Evolutionary conservation across 2,888 invertebrate species (phyloP), one percentile per base, ranked within the genome.

Genomic region (Ectropis crepuscularia): DNA sequence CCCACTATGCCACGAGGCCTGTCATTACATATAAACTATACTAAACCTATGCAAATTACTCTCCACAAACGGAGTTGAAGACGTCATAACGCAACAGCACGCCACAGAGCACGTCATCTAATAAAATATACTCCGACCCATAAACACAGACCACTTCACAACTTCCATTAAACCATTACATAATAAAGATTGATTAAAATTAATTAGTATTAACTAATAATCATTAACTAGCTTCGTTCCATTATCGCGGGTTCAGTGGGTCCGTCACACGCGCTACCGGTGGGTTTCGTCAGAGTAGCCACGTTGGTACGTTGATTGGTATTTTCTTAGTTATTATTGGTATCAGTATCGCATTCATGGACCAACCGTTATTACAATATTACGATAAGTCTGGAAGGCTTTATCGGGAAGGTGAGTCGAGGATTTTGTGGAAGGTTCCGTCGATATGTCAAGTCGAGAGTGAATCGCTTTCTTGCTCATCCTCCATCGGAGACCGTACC

Each of bases 171-270:
- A 16, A 42, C 48, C 36, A 28, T 41, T 0, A 41, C 7, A 6
- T 42, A 48, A 53, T 54, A 43, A 60, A 60, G 53, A 59, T 59
- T 49, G 43, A 42, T 61, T 61, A 49, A 54, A 43, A 39, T 48
- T 49, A 62, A 62, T 62, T 47, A 57, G 39, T 43, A 28, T 6
- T 42, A 39, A 39, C 46, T 39, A 48, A 60, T 49, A 55, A 46
- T 61, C 50, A 57, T 62, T 48, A 62, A 53, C 42, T 28, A 50
- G 36, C 46, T 39, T 43, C 11, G 6, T 11, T 12, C 55, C 39
- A 61, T 51, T 46, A 47, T 45, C 37, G 11, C 12, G 28, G 36
- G 45, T 41, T 50, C 10, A 61, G 11, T 45, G 16, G 0, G 36
- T 55, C 41, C 46, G 6, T 61, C 55, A 41, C 61, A 41, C 61